Conservation (phyloP, 2,888 invertebrate genomes). For the Andrena dorsata region DNA sequence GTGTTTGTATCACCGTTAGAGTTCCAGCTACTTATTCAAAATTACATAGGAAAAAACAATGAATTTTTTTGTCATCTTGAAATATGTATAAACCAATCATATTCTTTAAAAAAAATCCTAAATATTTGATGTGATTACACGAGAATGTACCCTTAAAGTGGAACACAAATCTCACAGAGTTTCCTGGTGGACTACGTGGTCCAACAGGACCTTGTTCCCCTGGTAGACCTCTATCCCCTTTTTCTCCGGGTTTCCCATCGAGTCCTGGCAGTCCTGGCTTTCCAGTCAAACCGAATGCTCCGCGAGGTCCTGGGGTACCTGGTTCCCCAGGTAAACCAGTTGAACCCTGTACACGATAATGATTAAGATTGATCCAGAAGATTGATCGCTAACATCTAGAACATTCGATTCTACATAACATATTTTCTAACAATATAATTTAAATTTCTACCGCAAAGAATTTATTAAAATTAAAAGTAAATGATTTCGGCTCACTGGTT, state of each 20-base stretch:
- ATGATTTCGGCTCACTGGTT: too few species aligned
- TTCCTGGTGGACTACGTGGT: constrained; percentile 85
- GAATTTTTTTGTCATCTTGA: too few species aligned
- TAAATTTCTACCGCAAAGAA: too few species aligned
- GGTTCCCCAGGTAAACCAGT: constrained; percentile 80
- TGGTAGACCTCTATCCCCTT: constrained; percentile 84
- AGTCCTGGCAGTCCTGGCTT: constrained; percentile 83
- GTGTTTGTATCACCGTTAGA: too few species aligned
- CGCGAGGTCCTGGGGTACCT: constrained; percentile 80
- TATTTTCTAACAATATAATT: neutral
- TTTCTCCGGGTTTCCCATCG: constrained; percentile 83
- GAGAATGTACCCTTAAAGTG: too few species aligned
- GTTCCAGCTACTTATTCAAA: too few species aligned
- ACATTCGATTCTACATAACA: neutral
- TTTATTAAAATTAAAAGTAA: too few species aligned
- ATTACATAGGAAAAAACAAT: too few species aligned
- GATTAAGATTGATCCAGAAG: neutral
- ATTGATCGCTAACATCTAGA: neutral
- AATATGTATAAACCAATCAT: too few species aligned
- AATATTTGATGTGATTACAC: too few species aligned
- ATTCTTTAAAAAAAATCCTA: too few species aligned
- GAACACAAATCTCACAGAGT: constrained; percentile 75
- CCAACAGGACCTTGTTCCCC: constrained; percentile 86
- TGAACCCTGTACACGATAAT: constrained; percentile 69
- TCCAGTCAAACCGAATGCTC: constrained; percentile 81